Evolutionary conservation across 1,140 invertebrate genomes (phyloP), one percentile per base, ranked within the genome.

Genomic region (Rhagoletis pomonella): DNA sequence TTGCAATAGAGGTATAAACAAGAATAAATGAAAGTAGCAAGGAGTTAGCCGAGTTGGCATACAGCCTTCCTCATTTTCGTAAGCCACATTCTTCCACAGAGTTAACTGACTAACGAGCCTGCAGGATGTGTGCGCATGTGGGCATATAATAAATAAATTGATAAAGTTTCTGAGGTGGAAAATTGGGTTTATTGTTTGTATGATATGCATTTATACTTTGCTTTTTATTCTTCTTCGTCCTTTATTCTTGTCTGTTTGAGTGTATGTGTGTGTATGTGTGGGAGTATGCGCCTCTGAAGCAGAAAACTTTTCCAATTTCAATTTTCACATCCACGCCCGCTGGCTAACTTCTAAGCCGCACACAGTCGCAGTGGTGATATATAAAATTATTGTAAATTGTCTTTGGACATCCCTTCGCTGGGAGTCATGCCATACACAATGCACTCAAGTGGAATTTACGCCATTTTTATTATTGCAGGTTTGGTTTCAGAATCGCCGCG

Each of bases 401-500:
- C 73, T 81, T 55, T 81, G 73, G 73, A 81, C 73, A 81, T 81
- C 9, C 47, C 73, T 50, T 67, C 17, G 4, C 44, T 39, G 6
- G 29, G 29, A 29, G 29, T 29, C 5, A 50, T 9, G 67, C 44
- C 47, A 50, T 7, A 77, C 47, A 14, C n/a, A 81, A 55, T 55
- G 73, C 73, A 55, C 6, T 58, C 47, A 55, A 50, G 73, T 81
- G 47, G 19, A 55, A 81, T 17, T 81, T 50, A 81, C 47, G 47
- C 73, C 73, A 81, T 81, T 55, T 81, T 81, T 81, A 5, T 81
- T 81, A 19, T 55, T 87, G 29, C 91, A 98, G 97, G 97, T 98
- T 2, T 98, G 97, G 98, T 98, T 98, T 92, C 97, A 98, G 95
- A 98, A 98, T 92, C 95, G 98, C 58, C 94, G 98, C 69, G 97